A percentile compares a stretch with the other conserved stretches of the same genome.
phyloP scores from a whole-genome alignment of 2,888 invertebrate species.

The Argyra leucocephala region DNA sequence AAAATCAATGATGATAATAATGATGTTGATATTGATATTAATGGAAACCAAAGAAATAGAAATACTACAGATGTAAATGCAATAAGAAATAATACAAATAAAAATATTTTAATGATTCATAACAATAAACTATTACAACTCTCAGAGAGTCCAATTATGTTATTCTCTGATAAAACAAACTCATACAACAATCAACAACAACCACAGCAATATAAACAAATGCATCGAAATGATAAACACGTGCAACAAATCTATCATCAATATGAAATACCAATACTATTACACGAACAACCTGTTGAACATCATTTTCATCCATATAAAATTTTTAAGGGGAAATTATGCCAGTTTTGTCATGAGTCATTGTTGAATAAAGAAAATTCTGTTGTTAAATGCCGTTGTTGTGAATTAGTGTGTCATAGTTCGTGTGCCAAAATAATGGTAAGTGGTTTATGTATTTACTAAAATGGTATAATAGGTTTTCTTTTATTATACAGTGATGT shows the following conservation, averaged over 20 bases:
- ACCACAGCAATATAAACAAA: background rate
- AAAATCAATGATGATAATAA: too few species aligned
- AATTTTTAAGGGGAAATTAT: slow-evolving; percentile 23
- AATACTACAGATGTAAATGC: too few species aligned
- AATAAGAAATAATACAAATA: too few species aligned
- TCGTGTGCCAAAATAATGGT: slow-evolving; percentile 25
- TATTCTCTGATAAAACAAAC: too few species aligned
- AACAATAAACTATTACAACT: too few species aligned
- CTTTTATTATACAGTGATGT: too few species aligned
- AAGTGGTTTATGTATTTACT: slow-evolving; percentile 21
- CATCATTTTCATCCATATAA: slow-evolving; percentile 24
- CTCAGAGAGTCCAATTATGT: too few species aligned
- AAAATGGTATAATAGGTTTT: background rate
- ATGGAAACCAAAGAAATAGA: too few species aligned
- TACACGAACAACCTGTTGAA: slow-evolving; percentile 10
- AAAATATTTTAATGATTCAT: too few species aligned
- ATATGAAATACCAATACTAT: background rate
- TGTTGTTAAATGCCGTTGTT: slow-evolving; percentile 24
- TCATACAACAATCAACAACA: too few species aligned
- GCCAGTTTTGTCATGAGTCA: slow-evolving; percentile 28
- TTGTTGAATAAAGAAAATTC: slow-evolving; percentile 19
- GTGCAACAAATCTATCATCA: background rate
- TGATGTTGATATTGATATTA: too few species aligned
- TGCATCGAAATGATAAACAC: too few species aligned
- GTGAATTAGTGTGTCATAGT: slow-evolving; percentile 25